Evolutionary conservation across 2,113 vertebrate genomes (phyloP).

Genomic region (Thamnophis sirtalis): DNA sequence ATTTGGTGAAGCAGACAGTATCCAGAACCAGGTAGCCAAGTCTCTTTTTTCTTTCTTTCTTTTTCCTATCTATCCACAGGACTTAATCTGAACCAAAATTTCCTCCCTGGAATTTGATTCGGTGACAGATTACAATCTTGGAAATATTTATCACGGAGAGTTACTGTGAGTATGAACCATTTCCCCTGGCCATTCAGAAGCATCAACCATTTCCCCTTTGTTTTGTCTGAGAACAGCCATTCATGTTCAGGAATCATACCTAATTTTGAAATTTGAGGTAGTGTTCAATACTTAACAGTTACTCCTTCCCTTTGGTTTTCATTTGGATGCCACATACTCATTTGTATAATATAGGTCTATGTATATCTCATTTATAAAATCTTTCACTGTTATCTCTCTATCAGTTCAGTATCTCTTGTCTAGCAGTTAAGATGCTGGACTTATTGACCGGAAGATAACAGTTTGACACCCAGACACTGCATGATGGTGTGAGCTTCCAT

Average conservation of each 20-base stretch:
- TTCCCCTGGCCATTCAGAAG: background rate
- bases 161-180: background rate
- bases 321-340: background rate
- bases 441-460: background rate
- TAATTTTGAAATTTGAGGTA: background rate
- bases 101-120: background rate
- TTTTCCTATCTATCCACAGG: background rate
- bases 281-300: background rate
- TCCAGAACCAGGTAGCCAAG: background rate
- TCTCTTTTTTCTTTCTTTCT: background rate
- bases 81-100: background rate
- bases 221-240: background rate
- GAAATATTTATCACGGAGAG: background rate
- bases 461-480: background rate
- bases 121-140: background rate
- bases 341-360: background rate
- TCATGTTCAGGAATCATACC: background rate
- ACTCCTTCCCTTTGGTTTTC: background rate
- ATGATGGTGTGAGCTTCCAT: background rate
- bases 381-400: background rate
- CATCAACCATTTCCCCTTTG: background rate
- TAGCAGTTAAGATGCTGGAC: background rate
- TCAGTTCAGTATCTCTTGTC: background rate
- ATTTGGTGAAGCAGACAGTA: background rate
- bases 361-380: background rate